Evolutionary conservation across 2,888 invertebrate genomes (phyloP), one percentile per base, ranked within the genome.

Genomic region (Baronia brevicornis): DNA sequence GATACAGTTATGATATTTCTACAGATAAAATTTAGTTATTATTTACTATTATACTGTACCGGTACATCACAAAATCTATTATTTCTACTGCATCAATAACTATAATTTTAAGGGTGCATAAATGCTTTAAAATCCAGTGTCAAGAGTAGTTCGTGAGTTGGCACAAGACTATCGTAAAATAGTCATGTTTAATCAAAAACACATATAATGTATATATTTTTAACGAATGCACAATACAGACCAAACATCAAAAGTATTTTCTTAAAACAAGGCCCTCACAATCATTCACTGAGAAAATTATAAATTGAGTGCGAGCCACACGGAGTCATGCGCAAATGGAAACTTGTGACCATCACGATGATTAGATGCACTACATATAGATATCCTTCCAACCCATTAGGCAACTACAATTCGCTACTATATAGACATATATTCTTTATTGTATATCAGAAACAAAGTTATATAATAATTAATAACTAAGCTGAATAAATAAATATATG

Each of bases 241-340:
- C 65, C 62, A 60, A 71, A 80, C 78, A 77, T 77, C 77, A 71
- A 77, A 80, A 78, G 78, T 79, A 78, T 77, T 61, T 69, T 67
- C 74, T 74, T 79, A 69, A 67, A 68, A 70, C 74, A 73, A 79
- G 72, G 57, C 60, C 63, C 73, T 71, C 71, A 72, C 75, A 69
- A 64, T 65, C 58, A 53, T 63, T n/a, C 57, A 70, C 57, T 60
- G 59, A 55, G 41, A 60, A 55, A 66, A 62, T 57, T 54, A 69
- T 58, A 66, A 63, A 59, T 66, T 61, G 58, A 60, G 60, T 59
- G 66, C 62, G 56, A 46, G 56, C 52, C 62, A 57, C 60, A 55
- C 44, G 50, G 44, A 52, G 51, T 54, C 58, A 54, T 56, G 55
- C 54, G 49, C 44, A 44, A 52, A 58, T 57, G 52, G 59, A 58